A percentile compares a stretch with the other conserved stretches of the same genome.
Evolutionary conservation across 1,140 invertebrate genomes (phyloP).

Genomic region (Atta texana): DNA sequence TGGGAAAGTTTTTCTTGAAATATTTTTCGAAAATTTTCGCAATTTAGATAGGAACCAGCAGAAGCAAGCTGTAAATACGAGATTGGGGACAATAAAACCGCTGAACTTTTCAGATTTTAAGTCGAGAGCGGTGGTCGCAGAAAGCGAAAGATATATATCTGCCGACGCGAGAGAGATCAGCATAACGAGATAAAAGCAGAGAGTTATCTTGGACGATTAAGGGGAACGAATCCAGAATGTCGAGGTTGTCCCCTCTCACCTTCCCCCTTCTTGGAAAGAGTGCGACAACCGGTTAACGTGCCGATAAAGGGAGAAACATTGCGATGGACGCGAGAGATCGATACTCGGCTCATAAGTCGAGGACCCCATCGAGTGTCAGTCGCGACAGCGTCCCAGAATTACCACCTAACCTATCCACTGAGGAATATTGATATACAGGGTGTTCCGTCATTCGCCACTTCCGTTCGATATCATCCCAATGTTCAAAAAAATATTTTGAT

Average conservation of each 20-base stretch:
- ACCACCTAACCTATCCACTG: neutral
- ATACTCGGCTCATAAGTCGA: constrained; percentile 51
- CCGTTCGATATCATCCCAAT: constrained; percentile 23
- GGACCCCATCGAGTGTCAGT: constrained; percentile 13
- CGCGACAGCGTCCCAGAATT: constrained; percentile 14
- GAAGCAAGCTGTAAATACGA: constrained; percentile 39
- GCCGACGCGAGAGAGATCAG: constrained; percentile 37
- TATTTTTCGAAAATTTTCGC: constrained; percentile 36
- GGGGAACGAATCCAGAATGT: constrained; percentile 51
- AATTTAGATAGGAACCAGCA: constrained; percentile 35
- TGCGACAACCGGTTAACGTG: constrained; percentile 54
- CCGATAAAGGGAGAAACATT: constrained; percentile 41
- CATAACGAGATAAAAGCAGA: constrained; percentile 55
- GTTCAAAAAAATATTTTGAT: neutral
- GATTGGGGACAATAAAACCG: constrained; percentile 37
- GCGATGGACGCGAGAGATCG: constrained; percentile 52
- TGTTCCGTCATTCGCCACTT: constrained; percentile 20
- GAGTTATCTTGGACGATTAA: constrained; percentile 53
- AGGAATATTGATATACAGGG: constrained; percentile 60
- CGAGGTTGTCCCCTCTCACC: constrained; percentile 32
- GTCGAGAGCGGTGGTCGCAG: neutral
- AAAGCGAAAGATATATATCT: constrained; percentile 38
- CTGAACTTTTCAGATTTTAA: constrained; percentile 42
- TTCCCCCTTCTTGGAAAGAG: neutral
- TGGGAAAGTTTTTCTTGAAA: neutral